Percentiles rank a stretch among this genome's conserved stretches.
Evolutionary conservation across 2,113 vertebrate species (phyloP).

Genomic region (Ramphastos sulfuratus): DNA sequence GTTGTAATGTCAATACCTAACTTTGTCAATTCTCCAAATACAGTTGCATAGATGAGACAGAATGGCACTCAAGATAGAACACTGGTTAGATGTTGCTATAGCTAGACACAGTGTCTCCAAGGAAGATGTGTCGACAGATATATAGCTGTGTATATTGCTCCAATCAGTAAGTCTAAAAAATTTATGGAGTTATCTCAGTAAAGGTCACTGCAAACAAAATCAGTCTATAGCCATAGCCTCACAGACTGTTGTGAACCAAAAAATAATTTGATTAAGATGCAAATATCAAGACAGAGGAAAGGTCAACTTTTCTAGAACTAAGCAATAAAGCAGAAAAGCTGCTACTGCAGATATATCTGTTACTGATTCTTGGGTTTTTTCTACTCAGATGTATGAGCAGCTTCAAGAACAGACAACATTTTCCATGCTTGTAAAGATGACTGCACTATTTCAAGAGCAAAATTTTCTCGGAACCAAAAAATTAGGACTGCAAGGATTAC

Average conservation of each 20-base stretch:
- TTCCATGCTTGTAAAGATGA: background rate
- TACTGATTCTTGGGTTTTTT: background rate
- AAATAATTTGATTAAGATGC: background rate
- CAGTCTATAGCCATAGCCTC: background rate
- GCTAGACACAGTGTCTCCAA: background rate
- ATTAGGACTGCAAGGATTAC: background rate
- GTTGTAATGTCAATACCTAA: background rate
- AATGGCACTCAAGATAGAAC: background rate
- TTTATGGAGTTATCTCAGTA: background rate
- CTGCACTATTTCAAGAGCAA: background rate
- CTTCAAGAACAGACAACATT: background rate
- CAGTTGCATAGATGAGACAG: background rate
- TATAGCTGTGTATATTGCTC: background rate
- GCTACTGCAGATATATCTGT: background rate
- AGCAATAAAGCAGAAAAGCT: background rate
- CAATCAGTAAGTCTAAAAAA: background rate
- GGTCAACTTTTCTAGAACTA: background rate
- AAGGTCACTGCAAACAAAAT: slow-evolving; percentile 25
- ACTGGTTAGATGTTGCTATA: background rate
- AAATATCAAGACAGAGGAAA: slow-evolving; percentile 1
- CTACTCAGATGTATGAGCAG: fast-evolving
- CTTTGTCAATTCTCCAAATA: background rate
- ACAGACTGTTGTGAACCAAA: background rate
- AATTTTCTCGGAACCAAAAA: background rate
- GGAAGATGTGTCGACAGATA: background rate